Conservation (phyloP, 2,113 vertebrate species). For the Ammodytes marinus region DNA sequence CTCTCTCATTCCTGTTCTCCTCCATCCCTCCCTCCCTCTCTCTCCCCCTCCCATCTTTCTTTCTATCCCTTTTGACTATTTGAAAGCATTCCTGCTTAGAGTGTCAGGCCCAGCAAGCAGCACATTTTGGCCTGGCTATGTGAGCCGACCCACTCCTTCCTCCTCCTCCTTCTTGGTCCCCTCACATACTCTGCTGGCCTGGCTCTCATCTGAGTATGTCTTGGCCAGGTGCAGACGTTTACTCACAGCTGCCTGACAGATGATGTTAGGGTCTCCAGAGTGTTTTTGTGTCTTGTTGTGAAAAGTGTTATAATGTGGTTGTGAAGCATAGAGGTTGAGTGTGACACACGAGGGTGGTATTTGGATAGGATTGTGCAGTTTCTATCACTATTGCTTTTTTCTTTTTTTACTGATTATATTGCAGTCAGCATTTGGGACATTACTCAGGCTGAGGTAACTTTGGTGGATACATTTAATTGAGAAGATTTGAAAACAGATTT, state of each 20-base stretch:
- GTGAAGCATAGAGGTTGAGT: slow-evolving; percentile 40
- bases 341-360: slow-evolving; percentile 23
- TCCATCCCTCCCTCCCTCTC: slow-evolving; percentile 24
- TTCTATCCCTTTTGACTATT: slow-evolving; percentile 74
- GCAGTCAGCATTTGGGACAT: not conserved
- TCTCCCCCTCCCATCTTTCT: slow-evolving; percentile 37
- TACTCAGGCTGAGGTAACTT: not conserved
- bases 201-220: slow-evolving; percentile 59
- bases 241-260: slow-evolving; percentile 82
- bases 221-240: slow-evolving; percentile 80
- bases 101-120: slow-evolving; percentile 69
- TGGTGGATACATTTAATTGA: slow-evolving; percentile 12
- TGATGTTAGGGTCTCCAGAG: slow-evolving; percentile 69
- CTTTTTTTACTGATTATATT: not conserved
- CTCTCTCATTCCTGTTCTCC: slow-evolving; percentile 62
- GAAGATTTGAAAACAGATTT: slow-evolving; percentile 32
- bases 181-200: slow-evolving; percentile 50
- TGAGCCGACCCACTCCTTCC: slow-evolving; percentile 64
- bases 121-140: slow-evolving; percentile 59
- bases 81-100: slow-evolving; percentile 81
- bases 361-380: slow-evolving; percentile 12
- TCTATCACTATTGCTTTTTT: not conserved
- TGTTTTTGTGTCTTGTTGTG: slow-evolving; percentile 81
- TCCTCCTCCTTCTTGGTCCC: slow-evolving; percentile 58
- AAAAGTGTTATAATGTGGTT: slow-evolving; percentile 69